These are phyloP conservation scores for Drosophila saltans DNA, from an alignment of 1,140 invertebrate species.

Conservation along the genomic window DNA sequence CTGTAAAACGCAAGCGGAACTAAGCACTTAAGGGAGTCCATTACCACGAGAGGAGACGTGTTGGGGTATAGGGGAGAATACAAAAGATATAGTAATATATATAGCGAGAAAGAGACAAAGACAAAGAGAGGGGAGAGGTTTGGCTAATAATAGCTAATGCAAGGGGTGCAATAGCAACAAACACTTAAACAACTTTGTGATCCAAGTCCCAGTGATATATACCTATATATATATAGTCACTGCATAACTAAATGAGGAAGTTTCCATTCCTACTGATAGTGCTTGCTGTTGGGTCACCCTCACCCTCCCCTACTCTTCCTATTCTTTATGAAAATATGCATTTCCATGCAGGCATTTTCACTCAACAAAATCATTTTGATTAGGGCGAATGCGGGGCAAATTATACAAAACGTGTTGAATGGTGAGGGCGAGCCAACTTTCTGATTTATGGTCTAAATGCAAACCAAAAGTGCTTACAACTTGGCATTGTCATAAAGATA, in stretches of 20 bases:
- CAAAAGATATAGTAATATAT: no score
- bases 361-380: constrained; percentile 56
- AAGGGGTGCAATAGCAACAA: constrained; percentile 52
- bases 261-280: constrained; percentile 33
- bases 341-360: constrained; percentile 66
- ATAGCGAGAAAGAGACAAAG: neutral
- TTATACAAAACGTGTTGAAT: constrained; percentile 46
- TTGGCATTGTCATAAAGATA: constrained; percentile 48
- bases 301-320: constrained; percentile 7
- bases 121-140: constrained; percentile 7
- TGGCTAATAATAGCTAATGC: constrained; percentile 64
- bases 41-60: constrained; percentile 14
- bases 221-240: constrained; percentile 39
- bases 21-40: constrained; percentile 66
- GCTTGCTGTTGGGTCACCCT: neutral
- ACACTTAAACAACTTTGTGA: constrained; percentile 32
- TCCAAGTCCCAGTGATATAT: constrained; percentile 60
- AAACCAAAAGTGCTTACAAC: constrained; percentile 41
- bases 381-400: constrained; percentile 17
- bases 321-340: constrained; percentile 45
- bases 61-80: neutral
- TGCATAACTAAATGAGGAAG: constrained; percentile 59
- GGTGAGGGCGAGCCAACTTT: neutral
- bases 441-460: constrained; percentile 58
- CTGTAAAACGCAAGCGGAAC: constrained; percentile 65